These are phyloP conservation scores for Cardiocondyla obscurior DNA, from an alignment of 1,140 invertebrate genomes.

Conservation along the genomic window DNA sequence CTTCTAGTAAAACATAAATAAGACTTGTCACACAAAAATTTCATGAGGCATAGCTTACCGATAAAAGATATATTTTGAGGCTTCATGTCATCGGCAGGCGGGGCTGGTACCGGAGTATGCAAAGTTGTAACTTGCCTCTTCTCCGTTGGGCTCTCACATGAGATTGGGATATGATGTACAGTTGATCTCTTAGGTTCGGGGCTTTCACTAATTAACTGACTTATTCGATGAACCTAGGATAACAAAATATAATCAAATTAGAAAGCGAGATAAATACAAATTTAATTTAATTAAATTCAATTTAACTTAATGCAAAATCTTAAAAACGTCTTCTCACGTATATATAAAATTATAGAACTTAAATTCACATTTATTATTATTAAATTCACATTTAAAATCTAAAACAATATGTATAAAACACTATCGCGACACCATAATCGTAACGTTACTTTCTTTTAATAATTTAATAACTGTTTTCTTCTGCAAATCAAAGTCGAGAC, in stretches of 20 bases:
- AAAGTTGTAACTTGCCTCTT: slow-evolving; percentile 82
- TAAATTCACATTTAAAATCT: neutral
- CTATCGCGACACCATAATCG: neutral
- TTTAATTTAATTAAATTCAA: neutral
- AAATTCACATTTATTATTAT: neutral
- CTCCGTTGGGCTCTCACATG: slow-evolving; percentile 79
- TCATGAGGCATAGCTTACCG: slow-evolving; percentile 82
- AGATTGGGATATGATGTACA: slow-evolving; percentile 79
- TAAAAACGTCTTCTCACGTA: neutral
- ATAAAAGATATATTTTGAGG: slow-evolving; percentile 97
- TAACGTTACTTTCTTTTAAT: neutral
- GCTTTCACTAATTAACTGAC: slow-evolving; percentile 83
- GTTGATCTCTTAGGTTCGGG: slow-evolving; percentile 81
- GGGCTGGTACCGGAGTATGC: slow-evolving; percentile 86
- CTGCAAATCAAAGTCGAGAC: neutral
- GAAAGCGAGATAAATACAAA: slow-evolving; percentile 27
- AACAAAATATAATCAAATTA: slow-evolving; percentile 19
- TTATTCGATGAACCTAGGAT: slow-evolving; percentile 83
- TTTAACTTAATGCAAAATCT: too few species aligned
- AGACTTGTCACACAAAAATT: neutral
- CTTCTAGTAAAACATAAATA: too few species aligned
- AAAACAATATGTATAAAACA: neutral
- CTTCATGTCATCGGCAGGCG: slow-evolving; percentile 92
- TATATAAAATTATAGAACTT: too few species aligned
- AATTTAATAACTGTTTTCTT: neutral